A percentile compares a stretch with the other conserved stretches of the same genome.
phyloP scores from a whole-genome alignment of 2,797 vertebrate species.

The Brachyrhaphis roseni region DNA sequence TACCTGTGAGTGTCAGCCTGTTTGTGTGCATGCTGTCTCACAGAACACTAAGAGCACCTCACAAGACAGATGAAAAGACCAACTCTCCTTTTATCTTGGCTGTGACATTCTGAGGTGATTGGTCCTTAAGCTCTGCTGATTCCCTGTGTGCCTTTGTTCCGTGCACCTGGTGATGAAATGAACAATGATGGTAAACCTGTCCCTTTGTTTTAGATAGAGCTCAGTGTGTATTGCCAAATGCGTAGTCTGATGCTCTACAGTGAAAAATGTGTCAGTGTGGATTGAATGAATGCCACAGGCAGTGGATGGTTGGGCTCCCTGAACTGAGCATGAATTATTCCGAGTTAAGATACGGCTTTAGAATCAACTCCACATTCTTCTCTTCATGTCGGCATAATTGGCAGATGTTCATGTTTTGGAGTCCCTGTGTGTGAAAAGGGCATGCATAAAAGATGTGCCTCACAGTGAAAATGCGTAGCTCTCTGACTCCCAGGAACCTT shows the following conservation, averaged over 20 bases:
- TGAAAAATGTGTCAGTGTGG: slow-evolving; percentile 43
- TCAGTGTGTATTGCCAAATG: slow-evolving; percentile 33
- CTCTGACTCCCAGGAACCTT: slow-evolving; percentile 45
- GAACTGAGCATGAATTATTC: slow-evolving; percentile 71
- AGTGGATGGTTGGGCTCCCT: slow-evolving; percentile 33
- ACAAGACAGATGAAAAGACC: slow-evolving; percentile 66
- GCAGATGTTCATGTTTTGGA: slow-evolving; percentile 72
- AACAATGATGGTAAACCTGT: slow-evolving; percentile 43
- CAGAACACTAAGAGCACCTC: slow-evolving; percentile 50
- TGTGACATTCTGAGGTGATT: slow-evolving; percentile 69
- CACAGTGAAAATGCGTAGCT: slow-evolving; percentile 58
- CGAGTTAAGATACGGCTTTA: slow-evolving; percentile 62
- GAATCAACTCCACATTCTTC: slow-evolving; percentile 49
- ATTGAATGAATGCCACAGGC: slow-evolving; percentile 46
- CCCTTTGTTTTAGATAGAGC: slow-evolving; percentile 40
- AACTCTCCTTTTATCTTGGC: slow-evolving; percentile 63
- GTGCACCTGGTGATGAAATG: slow-evolving; percentile 47
- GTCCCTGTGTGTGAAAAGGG: slow-evolving; percentile 60
- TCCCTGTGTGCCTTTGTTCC: slow-evolving; percentile 47
- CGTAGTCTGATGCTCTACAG: slow-evolving; percentile 25
- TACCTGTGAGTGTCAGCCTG: slow-evolving; percentile 27
- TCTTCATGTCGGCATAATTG: slow-evolving; percentile 69
- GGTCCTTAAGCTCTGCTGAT: slow-evolving; percentile 46
- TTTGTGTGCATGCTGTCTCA: slow-evolving; percentile 27
- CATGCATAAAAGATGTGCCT: slow-evolving; percentile 77